Percentiles rank a stretch among this genome's conserved stretches.
Evolutionary conservation across 2,797 vertebrate species (phyloP).

Genomic region (Pseudopleuronectes americanus): DNA sequence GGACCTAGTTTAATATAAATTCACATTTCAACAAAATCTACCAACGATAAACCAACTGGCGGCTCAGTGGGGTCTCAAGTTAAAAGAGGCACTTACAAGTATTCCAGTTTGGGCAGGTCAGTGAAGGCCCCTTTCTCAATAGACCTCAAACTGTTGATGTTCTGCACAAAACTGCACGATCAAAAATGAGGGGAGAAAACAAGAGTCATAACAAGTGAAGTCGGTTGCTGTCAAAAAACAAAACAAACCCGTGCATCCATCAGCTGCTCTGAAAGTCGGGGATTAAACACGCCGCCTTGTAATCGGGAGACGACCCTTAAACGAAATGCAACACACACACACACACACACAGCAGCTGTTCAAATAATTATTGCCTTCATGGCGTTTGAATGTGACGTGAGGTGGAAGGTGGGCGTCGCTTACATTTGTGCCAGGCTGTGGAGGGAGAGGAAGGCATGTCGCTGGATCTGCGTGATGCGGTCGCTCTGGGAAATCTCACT

Average conservation of each 20-base stretch:
- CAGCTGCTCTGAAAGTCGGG: slow-evolving; percentile 48
- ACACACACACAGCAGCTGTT: slow-evolving; percentile 41
- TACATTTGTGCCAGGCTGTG: slow-evolving; percentile 81
- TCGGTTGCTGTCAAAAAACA: slow-evolving; percentile 28
- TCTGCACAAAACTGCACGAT: slow-evolving; percentile 85
- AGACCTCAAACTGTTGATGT: slow-evolving; percentile 87
- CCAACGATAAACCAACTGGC: neutral
- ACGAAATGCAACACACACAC: slow-evolving; percentile 48
- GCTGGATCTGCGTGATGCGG: slow-evolving; percentile 74
- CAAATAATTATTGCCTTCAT: slow-evolving; percentile 46
- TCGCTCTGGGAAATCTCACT: slow-evolving; percentile 84
- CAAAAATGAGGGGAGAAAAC: slow-evolving; percentile 20
- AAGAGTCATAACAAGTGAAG: slow-evolving; percentile 50
- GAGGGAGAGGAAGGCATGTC: slow-evolving; percentile 80
- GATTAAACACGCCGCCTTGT: slow-evolving; percentile 59
- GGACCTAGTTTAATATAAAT: too few relatives aligned
- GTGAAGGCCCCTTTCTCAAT: slow-evolving; percentile 90
- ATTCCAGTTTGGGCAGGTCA: slow-evolving; percentile 89
- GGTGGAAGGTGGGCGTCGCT: slow-evolving; percentile 54
- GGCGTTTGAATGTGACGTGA: slow-evolving; percentile 30
- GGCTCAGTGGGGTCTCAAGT: neutral
- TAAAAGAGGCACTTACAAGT: slow-evolving; percentile 86
- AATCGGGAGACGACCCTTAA: slow-evolving; percentile 46
- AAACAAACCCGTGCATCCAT: slow-evolving; percentile 43
- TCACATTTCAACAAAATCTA: too few relatives aligned